Base-by-base conservation (phyloP, 2,888 invertebrate species). In the Heliconius cydno region DNA sequence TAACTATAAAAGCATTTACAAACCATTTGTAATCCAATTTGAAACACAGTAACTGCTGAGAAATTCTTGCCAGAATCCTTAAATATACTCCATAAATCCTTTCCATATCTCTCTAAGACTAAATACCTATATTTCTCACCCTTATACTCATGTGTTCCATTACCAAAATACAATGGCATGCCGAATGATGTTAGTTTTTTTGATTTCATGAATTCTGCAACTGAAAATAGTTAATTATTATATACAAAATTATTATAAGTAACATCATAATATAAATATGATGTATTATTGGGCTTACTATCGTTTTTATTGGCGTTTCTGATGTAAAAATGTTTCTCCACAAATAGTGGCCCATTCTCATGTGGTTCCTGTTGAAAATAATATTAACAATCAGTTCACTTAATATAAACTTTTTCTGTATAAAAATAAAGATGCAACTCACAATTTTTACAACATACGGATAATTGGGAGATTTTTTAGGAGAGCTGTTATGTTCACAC, bases 301-400 rank as follows among this genome's bases (percentile, higher is more conserved):
- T 97, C 97, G 82, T 96, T 96, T 84, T 95, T 91, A 87, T 96
- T 97, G 1, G 96, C 97, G 91, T 97, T 97, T 84, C 97, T 96
- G 90, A 97, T 96, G 88, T 98, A 99, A 91, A 98, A 98, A 93
- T 98, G 97, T 94, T 98, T 97, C 94, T 99, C 99, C 73, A 98
- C 98, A 95, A 98, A 99, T 1, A 99, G 92, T 0, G 99, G 99
- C 0, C 99, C 99, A 96, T 99, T 99, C 81, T 96, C 96, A 90
- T 97, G 97, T 15, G 99, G 99, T 94, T 99, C 99, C 98, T 98
- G 86, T 22, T 65, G 57, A 74, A 85, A 79, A 92, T 89, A 6
- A 79, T 41, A 38, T 77, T 38, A n/a, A 30, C 10, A 15, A 28
- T 60, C 7, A 10, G 1, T 52, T 15, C 2, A 22, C n/a, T 41